Conservation (phyloP, 1,140 invertebrate genomes). For the Ceratina calcarata region DNA sequence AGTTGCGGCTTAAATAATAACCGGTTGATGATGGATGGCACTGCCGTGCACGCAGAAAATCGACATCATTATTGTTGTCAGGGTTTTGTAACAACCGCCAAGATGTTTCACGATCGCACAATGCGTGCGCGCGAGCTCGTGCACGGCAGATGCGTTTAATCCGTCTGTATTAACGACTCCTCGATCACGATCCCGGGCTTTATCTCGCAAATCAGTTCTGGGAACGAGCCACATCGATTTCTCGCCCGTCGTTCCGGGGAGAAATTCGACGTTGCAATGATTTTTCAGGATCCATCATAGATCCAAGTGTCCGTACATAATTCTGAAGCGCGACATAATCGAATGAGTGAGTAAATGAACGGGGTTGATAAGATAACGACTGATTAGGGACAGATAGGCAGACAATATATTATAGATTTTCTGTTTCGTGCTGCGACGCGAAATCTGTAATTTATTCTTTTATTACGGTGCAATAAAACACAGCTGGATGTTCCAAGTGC, state of each 20-base stretch:
- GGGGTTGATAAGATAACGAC: conserved; percentile 1
- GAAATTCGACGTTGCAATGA: background rate
- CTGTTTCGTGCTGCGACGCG: conserved; percentile 38
- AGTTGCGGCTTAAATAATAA: conserved; percentile 79
- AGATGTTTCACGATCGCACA: conserved; percentile 68
- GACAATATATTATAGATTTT: conserved; percentile 41
- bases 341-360: too few species aligned
- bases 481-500: conserved; percentile 10
- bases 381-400: conserved; percentile 42
- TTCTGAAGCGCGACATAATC: too few species aligned
- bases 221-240: conserved; percentile 26
- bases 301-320: too few species aligned
- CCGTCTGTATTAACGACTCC: conserved; percentile 61
- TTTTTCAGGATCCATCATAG: background rate
- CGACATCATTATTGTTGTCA: conserved; percentile 79
- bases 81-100: conserved; percentile 68
- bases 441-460: conserved; percentile 49
- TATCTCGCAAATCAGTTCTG: conserved; percentile 39
- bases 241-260: background rate
- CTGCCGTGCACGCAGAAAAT: conserved; percentile 73
- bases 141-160: conserved; percentile 72
- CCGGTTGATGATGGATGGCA: conserved; percentile 78
- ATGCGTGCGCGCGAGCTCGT: conserved; percentile 35
- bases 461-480: conserved; percentile 36
- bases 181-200: conserved; percentile 37